Conservation (phyloP, 2,888 invertebrate genomes). For the Sthenelais limicola region DNA sequence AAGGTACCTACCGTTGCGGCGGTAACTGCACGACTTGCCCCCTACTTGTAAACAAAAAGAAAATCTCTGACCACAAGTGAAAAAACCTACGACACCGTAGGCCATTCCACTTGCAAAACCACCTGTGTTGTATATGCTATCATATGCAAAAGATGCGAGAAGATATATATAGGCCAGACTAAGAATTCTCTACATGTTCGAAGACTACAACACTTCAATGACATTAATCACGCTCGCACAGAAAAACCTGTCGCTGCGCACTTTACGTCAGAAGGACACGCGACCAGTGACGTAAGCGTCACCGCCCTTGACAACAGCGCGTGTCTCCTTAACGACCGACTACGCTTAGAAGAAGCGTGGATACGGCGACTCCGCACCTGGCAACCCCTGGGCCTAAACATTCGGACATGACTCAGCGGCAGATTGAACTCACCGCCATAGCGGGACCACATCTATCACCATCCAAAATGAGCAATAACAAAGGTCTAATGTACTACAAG, state of each 20-base stretch:
- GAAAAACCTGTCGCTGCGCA: background rate
- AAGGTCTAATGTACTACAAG: too few species aligned
- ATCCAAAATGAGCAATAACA: too few species aligned
- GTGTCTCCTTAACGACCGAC: background rate
- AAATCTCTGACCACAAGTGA: too few species aligned
- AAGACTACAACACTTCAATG: background rate
- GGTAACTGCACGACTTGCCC: background rate
- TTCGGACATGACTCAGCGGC: too few species aligned
- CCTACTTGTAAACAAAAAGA: background rate
- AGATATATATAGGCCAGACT: constrained; percentile 1
- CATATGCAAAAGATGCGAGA: background rate
- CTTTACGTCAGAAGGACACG: background rate
- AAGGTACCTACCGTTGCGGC: background rate
- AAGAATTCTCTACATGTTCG: background rate
- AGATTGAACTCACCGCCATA: too few species aligned
- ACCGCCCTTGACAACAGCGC: background rate
- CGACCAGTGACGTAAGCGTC: background rate
- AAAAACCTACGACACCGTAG: background rate
- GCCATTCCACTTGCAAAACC: background rate
- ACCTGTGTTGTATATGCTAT: background rate
- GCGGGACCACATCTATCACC: too few species aligned
- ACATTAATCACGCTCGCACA: background rate
- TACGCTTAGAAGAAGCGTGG: background rate
- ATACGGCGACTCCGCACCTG: background rate
- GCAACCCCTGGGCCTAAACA: background rate